Percentiles rank a stretch among this genome's conserved stretches.
These are phyloP conservation scores for Perdita meconis DNA, from an alignment of 2,888 invertebrate genomes.

Conservation along the genomic window DNA sequence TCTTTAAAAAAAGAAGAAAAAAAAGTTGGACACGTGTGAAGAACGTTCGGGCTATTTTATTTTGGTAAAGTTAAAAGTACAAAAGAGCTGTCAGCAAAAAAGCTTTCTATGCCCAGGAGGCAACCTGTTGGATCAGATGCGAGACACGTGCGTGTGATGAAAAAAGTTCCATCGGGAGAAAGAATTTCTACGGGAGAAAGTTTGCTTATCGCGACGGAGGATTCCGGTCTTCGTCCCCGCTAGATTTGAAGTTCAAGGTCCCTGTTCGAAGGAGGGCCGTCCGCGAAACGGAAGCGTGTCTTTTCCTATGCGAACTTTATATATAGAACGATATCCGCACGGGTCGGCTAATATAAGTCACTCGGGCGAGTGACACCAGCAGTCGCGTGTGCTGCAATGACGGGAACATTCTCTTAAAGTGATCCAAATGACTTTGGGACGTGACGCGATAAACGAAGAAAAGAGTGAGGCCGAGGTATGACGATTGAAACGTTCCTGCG, in stretches of 20 bases:
- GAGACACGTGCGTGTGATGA: not conserved
- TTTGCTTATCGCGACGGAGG: not conserved
- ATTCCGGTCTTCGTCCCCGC: conserved; percentile 22
- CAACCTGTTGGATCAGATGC: not conserved
- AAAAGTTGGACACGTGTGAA: no score
- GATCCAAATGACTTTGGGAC: conserved; percentile 61
- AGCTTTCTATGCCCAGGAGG: no score
- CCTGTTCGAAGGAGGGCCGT: conserved; percentile 36
- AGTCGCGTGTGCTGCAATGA: conserved; percentile 59
- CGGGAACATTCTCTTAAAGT: conserved; percentile 61
- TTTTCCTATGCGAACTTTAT: conserved; percentile 53
- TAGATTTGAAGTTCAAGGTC: conserved; percentile 58
- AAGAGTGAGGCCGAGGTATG: conserved; percentile 58
- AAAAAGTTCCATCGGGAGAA: not conserved
- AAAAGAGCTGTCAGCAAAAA: not conserved
- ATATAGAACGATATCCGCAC: conserved; percentile 56
- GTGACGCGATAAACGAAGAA: conserved; percentile 64
- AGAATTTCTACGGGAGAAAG: conserved; percentile 26
- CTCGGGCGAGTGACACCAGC: conserved; percentile 62
- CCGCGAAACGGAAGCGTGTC: conserved; percentile 43
- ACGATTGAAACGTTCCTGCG: conserved; percentile 62
- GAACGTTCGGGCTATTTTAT: no score
- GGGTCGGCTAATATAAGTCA: conserved; percentile 57
- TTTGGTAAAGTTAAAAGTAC: not conserved
- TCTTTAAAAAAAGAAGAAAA: not conserved